Conservation (phyloP, 2,888 invertebrate genomes). For the Sceliomorpha sp. region DNA sequence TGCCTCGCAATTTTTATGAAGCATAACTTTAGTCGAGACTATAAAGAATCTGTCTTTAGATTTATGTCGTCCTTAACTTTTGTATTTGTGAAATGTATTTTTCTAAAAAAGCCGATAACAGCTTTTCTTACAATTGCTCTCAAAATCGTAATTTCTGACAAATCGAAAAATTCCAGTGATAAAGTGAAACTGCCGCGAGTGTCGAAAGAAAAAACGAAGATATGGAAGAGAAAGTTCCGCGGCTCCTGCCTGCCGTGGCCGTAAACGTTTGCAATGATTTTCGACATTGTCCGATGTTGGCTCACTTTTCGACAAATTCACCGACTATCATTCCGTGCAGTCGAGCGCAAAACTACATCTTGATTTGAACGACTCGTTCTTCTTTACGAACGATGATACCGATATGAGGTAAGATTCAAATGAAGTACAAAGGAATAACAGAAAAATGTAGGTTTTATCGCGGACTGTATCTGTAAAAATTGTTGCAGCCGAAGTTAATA, state of each 20-base stretch:
- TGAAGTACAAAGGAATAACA: conserved; percentile 11
- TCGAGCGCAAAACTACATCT: conserved; percentile 56
- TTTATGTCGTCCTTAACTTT: too few species aligned
- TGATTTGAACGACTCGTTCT: conserved; percentile 20
- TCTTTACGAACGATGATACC: conserved; percentile 27
- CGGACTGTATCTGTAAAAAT: too few species aligned
- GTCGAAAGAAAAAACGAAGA: conserved; percentile 9
- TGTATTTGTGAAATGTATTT: too few species aligned
- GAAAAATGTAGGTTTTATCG: too few species aligned
- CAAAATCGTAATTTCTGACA: too few species aligned
- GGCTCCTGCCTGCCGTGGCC: neutral
- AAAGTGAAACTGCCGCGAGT: conserved; percentile 3
- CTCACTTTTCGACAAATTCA: conserved; percentile 21
- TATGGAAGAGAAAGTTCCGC: conserved; percentile 18
- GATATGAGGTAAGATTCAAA: conserved; percentile 31
- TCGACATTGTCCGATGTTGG: conserved; percentile 33
- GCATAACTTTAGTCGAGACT: too few species aligned
- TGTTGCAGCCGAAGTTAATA: neutral
- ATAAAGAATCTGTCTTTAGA: too few species aligned
- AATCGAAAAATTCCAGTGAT: conserved; percentile 39
- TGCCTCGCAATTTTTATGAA: too few species aligned
- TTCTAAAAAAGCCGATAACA: neutral
- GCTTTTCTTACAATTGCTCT: too few species aligned
- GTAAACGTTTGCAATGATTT: conserved; percentile 24
- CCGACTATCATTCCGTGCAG: conserved; percentile 43